Conservation (phyloP, 2,888 invertebrate genomes). For the Lacanobia wlatinum region DNA sequence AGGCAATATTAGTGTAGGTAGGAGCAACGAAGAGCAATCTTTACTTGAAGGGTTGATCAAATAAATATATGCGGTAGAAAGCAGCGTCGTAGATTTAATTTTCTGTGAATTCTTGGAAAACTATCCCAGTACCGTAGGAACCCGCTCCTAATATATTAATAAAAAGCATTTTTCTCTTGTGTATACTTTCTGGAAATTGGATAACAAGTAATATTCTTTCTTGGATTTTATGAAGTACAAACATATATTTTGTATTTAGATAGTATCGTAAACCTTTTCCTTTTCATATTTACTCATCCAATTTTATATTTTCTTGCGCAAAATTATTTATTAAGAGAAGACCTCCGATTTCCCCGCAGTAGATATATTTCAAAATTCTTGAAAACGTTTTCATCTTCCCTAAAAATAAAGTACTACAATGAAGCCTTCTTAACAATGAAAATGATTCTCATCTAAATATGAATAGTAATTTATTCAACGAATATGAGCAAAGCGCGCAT, state of each 20-base stretch:
- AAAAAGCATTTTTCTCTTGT: constrained; percentile 32
- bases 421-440: constrained; percentile 25
- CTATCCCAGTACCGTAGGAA: background rate
- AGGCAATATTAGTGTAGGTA: background rate
- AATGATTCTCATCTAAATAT: constrained; percentile 45
- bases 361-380: background rate
- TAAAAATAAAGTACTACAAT: constrained; percentile 25
- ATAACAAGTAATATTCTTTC: constrained; percentile 27
- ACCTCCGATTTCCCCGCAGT: background rate
- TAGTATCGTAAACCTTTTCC: constrained; percentile 14
- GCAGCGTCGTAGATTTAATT: background rate
- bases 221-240: constrained; percentile 29
- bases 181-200: constrained; percentile 24
- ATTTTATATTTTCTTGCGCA: constrained; percentile 1
- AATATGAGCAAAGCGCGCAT: constrained; percentile 23
- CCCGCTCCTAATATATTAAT: constrained; percentile 24
- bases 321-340: background rate
- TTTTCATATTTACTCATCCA: constrained; percentile 14
- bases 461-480: constrained; percentile 48
- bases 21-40: background rate
- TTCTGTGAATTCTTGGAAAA: constrained; percentile 26
- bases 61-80: background rate
- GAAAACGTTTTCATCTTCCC: constrained; percentile 1
- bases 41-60: background rate
- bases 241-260: constrained; percentile 13